These are phyloP conservation scores for Podiceps cristatus DNA, from an alignment of 2,113 vertebrate species.

Conservation along the genomic window DNA sequence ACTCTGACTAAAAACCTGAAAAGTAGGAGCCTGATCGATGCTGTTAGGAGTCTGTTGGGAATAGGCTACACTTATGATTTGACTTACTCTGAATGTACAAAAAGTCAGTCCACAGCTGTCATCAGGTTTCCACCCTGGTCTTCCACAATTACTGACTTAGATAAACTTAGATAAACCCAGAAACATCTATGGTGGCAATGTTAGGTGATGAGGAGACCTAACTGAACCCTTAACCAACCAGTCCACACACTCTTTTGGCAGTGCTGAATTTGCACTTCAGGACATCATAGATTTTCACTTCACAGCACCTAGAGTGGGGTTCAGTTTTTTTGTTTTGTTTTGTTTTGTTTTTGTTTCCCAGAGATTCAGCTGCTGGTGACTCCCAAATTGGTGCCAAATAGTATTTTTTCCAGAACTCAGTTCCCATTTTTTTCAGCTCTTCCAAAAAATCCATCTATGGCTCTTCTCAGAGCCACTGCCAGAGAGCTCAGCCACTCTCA, in stretches of 20 bases:
- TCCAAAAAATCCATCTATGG: background rate
- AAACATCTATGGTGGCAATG: background rate
- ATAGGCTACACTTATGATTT: background rate
- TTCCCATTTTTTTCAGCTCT: background rate
- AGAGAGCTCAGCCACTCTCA: background rate
- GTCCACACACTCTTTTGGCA: background rate
- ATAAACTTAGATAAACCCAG: background rate
- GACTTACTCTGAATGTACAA: background rate
- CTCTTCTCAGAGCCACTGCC: background rate
- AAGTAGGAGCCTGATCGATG: background rate
- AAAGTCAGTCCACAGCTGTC: background rate
- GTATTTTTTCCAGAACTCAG: background rate
- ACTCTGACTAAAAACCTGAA: background rate
- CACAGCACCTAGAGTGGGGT: background rate
- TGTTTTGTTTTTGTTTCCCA: background rate
- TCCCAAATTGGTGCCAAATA: background rate
- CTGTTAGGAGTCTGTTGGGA: background rate
- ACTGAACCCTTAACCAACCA: accelerated
- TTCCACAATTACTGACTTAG: background rate
- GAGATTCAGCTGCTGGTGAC: background rate
- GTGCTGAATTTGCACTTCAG: background rate
- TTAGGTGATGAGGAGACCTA: background rate
- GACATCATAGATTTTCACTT: background rate
- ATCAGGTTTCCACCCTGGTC: background rate
- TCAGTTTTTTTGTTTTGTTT: background rate